Evolutionary conservation across 2,888 invertebrate species (phyloP).

Genomic region (Pandemis corylana): DNA sequence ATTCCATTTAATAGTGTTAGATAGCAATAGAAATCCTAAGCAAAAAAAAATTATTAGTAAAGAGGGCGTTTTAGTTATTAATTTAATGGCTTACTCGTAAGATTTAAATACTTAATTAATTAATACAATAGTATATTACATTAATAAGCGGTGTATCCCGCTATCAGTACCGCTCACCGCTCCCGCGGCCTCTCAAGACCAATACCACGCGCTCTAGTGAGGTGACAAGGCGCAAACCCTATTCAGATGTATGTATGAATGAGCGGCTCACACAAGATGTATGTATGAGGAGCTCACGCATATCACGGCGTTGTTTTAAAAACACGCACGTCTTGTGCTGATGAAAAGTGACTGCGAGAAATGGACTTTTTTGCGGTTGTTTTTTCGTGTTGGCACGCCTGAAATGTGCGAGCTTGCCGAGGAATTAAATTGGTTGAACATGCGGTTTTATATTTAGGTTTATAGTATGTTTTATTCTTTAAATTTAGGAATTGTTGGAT

Average conservation of each 20-base stretch:
- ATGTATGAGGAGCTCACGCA: slow-evolving; percentile 45
- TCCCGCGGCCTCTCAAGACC: slow-evolving; percentile 27
- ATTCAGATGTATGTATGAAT: slow-evolving; percentile 50
- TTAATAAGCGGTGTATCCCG: too few relatives aligned
- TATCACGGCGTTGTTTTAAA: slow-evolving; percentile 29
- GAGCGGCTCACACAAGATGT: slow-evolving; percentile 41
- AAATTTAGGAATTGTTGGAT: not conserved
- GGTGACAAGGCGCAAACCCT: slow-evolving; percentile 55
- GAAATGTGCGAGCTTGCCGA: not conserved
- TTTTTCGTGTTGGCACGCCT: not conserved
- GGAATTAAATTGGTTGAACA: not conserved
- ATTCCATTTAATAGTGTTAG: too few relatives aligned
- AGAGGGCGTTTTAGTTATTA: too few relatives aligned
- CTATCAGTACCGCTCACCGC: slow-evolving; percentile 26
- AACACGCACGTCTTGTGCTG: slow-evolving; percentile 34
- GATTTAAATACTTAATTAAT: too few relatives aligned
- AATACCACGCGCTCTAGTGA: slow-evolving; percentile 44
- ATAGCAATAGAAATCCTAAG: too few relatives aligned
- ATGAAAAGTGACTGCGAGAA: slow-evolving; percentile 37
- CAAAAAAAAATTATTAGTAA: too few relatives aligned
- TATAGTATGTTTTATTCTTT: not conserved
- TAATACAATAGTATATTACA: too few relatives aligned
- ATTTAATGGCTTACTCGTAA: too few relatives aligned
- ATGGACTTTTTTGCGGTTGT: slow-evolving; percentile 26
- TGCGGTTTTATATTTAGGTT: not conserved